Base-by-base conservation (phyloP, 2,888 invertebrate genomes). In the Rhamnusium bicolor region DNA sequence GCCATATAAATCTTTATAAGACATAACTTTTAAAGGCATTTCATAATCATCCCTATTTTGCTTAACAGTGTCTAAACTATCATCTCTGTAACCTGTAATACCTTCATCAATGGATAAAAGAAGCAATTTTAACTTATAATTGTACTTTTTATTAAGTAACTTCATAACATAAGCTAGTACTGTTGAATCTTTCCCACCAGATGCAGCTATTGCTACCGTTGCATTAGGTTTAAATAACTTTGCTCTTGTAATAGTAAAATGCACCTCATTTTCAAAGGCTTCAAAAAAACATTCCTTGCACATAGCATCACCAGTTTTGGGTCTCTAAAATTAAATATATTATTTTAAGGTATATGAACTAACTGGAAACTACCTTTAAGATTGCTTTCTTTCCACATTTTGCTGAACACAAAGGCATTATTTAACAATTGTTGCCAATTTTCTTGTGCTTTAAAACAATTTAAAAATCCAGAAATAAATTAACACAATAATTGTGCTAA, bases 51-150 rank as follows among this genome's bases (percentile, higher is more conserved):
- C 94, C 70, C 96, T 92, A 86, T 99, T 99, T 85, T 95, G 92
- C 86, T 98, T 96, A 0, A 99, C 99, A 0, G 98, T 98, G 89
- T 98, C 95, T 68, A 98, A 90, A 86, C 98, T 98, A 87, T 99
- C 98, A 88, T 99, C 98, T 80, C 99, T 90, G 87, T 97, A 97
- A 0, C 96, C 95, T 76, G 97, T 97, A 77, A 99, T 99, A 70
- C 99, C 98, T 91, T 99, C 99, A 87, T 99, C 99, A 78, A 99
- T 97, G 0, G 99, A 99, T 47, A 99, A 90, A 27, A 99, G 90
- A 80, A 96, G 92, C 47, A 99, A 89, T 70, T 98, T 92, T 12
- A 99, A 89, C 0, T 96, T 96, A 89, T 99, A 99, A 77, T 95
- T 89, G 87, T 98, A 93, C 60, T 94, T 92, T 82, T 96, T 93